phyloP scores from a whole-genome alignment of 2,797 vertebrate species.

The Odontamblyopus lacepedii region DNA sequence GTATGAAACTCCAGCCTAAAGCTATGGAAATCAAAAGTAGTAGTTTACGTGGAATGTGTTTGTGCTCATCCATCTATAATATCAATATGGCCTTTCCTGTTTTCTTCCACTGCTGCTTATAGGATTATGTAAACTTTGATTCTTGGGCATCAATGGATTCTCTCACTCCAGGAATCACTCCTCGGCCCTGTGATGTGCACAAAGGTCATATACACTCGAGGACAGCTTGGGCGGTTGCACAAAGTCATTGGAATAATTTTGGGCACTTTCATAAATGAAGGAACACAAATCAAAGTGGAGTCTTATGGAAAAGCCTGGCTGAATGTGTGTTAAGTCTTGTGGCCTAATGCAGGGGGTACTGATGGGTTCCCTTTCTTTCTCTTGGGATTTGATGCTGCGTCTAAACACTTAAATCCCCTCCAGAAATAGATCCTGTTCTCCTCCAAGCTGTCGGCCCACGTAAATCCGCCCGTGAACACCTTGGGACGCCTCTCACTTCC shows the following conservation, averaged over 20 bases:
- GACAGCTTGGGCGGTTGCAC: neutral
- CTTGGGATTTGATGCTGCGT: slow-evolving; percentile 73
- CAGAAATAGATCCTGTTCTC: slow-evolving; percentile 73
- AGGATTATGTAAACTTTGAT: slow-evolving; percentile 15
- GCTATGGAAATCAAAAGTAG: neutral
- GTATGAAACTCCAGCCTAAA: neutral
- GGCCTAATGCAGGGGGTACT: slow-evolving; percentile 30
- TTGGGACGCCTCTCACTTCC: slow-evolving; percentile 38
- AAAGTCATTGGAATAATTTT: neutral
- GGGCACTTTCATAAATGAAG: neutral
- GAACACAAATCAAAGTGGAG: neutral
- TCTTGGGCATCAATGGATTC: neutral
- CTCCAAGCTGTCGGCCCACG: slow-evolving; percentile 77
- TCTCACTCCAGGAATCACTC: slow-evolving; percentile 7
- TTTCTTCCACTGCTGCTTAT: slow-evolving; percentile 4
- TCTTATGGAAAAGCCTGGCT: neutral
- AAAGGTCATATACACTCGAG: neutral
- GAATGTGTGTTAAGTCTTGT: slow-evolving; percentile 2
- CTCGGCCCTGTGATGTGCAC: neutral
- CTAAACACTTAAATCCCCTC: slow-evolving; percentile 82
- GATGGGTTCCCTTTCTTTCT: slow-evolving; percentile 59
- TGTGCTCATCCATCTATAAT: slow-evolving; percentile 5
- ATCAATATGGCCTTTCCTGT: slow-evolving; percentile 10
- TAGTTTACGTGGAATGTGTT: neutral
- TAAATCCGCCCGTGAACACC: slow-evolving; percentile 74